phyloP scores from a whole-genome alignment of 2,113 vertebrate genomes.

The Azemiops feae region DNA sequence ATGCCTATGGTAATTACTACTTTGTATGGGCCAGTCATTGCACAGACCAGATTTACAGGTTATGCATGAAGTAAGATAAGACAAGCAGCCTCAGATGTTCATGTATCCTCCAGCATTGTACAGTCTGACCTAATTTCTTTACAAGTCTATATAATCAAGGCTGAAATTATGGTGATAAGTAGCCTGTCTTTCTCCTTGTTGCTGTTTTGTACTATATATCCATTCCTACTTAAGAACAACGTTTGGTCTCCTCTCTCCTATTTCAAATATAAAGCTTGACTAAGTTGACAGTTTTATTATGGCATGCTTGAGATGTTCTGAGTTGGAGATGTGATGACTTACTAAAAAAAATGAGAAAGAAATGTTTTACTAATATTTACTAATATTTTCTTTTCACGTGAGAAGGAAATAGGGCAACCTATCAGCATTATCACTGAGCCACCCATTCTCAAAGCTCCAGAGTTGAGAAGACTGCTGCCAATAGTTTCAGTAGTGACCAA shows the following conservation, averaged over 20 bases:
- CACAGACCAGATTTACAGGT: neutral
- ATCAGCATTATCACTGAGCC: neutral
- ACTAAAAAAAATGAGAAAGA: neutral
- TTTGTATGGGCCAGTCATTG: neutral
- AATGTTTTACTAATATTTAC: neutral
- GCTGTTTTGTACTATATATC: neutral
- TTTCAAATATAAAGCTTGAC: no score
- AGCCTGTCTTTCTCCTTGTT: neutral
- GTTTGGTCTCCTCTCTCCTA: neutral
- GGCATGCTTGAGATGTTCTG: neutral
- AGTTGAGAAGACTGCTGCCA: neutral
- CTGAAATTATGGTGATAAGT: neutral
- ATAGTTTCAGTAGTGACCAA: neutral
- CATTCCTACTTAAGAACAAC: neutral
- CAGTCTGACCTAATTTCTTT: neutral
- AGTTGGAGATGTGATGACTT: neutral
- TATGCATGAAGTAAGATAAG: neutral
- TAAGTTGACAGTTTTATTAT: neutral
- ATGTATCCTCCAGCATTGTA: no score
- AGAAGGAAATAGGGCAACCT: no score
- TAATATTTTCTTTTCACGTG: neutral
- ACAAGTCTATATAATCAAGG: neutral
- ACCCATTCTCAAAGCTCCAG: neutral
- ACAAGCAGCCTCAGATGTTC: neutral
- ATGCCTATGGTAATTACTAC: neutral